A percentile compares a stretch with the other conserved stretches of the same genome.
These are phyloP conservation scores for Alsophila aescularia DNA, from an alignment of 2,888 invertebrate species.

Conservation along the genomic window DNA sequence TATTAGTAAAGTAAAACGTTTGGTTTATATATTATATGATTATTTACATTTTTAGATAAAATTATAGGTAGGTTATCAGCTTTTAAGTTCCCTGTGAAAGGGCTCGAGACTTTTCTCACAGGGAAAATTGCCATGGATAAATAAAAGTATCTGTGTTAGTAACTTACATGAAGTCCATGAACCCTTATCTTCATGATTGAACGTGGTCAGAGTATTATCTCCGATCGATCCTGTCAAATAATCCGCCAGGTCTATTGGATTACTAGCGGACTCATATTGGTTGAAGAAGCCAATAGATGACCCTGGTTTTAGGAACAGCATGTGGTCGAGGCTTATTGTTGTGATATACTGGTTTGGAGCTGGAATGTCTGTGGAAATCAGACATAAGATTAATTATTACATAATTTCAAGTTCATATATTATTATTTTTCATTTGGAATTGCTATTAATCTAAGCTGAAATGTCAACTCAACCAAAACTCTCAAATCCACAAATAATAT, in stretches of 20 bases:
- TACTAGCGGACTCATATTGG: slow-evolving; percentile 26
- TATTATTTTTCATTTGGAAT: too few species aligned
- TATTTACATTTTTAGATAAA: too few species aligned
- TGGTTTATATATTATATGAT: too few species aligned
- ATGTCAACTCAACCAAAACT: too few species aligned
- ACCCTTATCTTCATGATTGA: slow-evolving; percentile 45
- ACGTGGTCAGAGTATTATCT: slow-evolving; percentile 46
- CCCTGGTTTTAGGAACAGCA: slow-evolving; percentile 60
- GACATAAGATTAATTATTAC: not conserved
- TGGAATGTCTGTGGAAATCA: slow-evolving; percentile 52
- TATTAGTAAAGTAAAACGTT: too few species aligned
- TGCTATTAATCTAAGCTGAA: too few species aligned
- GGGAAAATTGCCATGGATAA: too few species aligned
- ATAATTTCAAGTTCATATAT: not conserved
- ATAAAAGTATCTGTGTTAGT: not conserved
- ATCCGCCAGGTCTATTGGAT: slow-evolving; percentile 30
- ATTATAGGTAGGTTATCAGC: too few species aligned
- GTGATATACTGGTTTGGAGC: slow-evolving; percentile 66
- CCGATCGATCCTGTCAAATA: slow-evolving; percentile 33
- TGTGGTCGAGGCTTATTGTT: slow-evolving; percentile 78
- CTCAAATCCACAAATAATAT: too few species aligned
- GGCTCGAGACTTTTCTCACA: too few species aligned
- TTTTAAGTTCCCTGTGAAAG: too few species aligned
- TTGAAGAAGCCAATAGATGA: slow-evolving; percentile 29
- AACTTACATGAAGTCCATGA: slow-evolving; percentile 40